phyloP scores from a whole-genome alignment of 1,140 invertebrate genomes.

The Laupala kohalensis region DNA sequence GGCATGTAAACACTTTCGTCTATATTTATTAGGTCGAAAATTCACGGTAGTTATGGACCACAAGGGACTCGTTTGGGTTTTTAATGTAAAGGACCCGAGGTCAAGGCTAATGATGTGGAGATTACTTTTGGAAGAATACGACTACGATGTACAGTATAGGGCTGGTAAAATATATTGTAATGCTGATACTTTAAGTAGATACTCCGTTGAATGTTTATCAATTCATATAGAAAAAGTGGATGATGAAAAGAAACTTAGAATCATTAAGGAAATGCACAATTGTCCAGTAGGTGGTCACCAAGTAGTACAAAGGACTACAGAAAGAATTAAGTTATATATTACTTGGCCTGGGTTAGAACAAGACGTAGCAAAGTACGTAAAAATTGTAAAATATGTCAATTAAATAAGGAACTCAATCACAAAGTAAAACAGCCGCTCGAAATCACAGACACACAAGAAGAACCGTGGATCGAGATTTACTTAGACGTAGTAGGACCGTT shows the following conservation, averaged over 20 bases:
- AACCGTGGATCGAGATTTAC: conserved; percentile 13
- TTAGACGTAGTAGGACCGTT: conserved; percentile 20
- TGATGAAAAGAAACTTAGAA: too few species aligned
- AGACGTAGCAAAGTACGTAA: conserved; percentile 22
- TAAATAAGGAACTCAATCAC: conserved; percentile 19
- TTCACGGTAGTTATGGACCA: conserved; percentile 23
- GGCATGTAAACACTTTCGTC: conserved; percentile 13
- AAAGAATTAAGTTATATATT: conserved; percentile 21
- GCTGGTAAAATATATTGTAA: conserved; percentile 26
- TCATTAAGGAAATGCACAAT: conserved; percentile 21
- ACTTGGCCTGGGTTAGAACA: conserved; percentile 22
- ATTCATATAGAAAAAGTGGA: conserved; percentile 6
- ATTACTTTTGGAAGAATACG: conserved; percentile 11
- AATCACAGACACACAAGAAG: conserved; percentile 17
- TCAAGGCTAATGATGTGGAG: conserved; percentile 15
- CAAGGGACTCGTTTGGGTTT: conserved; percentile 6
- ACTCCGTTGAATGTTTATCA: neutral
- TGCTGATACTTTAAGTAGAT: conserved; percentile 24
- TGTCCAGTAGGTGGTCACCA: conserved; percentile 22
- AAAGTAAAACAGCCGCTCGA: conserved; percentile 18
- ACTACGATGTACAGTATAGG: conserved; percentile 24
- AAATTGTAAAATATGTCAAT: conserved; percentile 23
- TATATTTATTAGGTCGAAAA: conserved; percentile 24
- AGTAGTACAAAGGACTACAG: conserved; percentile 22
- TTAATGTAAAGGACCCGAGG: conserved; percentile 17